These are phyloP conservation scores for Caprella mutica DNA, from an alignment of 2,888 invertebrate genomes.

Conservation along the genomic window DNA sequence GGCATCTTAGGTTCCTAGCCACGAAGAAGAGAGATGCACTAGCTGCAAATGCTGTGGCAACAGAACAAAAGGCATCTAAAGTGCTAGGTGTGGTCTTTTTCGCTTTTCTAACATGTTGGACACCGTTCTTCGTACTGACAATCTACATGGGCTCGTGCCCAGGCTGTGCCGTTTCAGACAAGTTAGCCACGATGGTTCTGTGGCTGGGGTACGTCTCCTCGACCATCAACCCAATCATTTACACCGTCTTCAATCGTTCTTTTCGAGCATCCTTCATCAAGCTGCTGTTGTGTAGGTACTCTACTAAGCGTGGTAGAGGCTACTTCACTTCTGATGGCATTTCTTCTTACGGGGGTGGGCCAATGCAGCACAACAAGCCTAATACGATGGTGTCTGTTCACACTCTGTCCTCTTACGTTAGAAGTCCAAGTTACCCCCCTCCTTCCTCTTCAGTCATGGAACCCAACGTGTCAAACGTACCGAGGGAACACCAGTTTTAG, in stretches of 20 bases:
- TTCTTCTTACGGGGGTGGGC: slow-evolving; percentile 7
- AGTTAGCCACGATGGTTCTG: slow-evolving; percentile 73
- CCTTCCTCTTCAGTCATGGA: neutral
- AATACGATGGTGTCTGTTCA: slow-evolving; percentile 23
- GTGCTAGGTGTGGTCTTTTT: slow-evolving; percentile 84
- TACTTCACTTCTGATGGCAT: slow-evolving; percentile 25
- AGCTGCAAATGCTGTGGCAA: slow-evolving; percentile 51
- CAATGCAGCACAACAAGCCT: slow-evolving; percentile 1
- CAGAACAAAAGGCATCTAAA: slow-evolving; percentile 93
- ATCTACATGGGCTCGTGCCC: slow-evolving; percentile 71
- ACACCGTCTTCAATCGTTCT: slow-evolving; percentile 88
- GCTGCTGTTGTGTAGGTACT: slow-evolving; percentile 57
- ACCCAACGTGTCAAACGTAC: no score
- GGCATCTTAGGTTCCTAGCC: slow-evolving; percentile 20
- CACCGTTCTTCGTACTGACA: slow-evolving; percentile 87
- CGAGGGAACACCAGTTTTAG: no score
- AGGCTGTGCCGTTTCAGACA: slow-evolving; percentile 56
- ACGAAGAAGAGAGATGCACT: slow-evolving; percentile 19
- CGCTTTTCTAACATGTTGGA: slow-evolving; percentile 86
- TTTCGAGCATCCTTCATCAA: slow-evolving; percentile 83
- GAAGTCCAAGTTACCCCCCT: slow-evolving; percentile 20
- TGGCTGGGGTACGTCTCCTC: slow-evolving; percentile 91
- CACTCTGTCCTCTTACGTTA: slow-evolving; percentile 25
- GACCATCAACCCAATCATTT: slow-evolving; percentile 90
- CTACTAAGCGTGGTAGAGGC: slow-evolving; percentile 17